Evolutionary conservation across 1,140 invertebrate species (phyloP), one percentile per base, ranked within the genome.

Genomic region (Nomia melanderi): DNA sequence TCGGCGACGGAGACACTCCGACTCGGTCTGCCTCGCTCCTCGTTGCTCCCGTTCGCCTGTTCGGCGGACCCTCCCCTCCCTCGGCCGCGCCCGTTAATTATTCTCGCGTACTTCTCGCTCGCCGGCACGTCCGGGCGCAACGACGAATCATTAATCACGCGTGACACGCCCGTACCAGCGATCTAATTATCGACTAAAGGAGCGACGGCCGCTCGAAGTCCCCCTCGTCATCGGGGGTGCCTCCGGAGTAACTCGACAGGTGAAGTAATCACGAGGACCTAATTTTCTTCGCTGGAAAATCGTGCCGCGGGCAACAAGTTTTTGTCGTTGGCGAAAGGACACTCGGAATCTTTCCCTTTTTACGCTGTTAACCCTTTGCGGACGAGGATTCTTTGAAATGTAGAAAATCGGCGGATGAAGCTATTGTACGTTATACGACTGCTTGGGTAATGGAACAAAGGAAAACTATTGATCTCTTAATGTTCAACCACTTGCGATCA

Each of bases 121-220:
- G 59, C 29, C 60, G 54, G n/a, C 56, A 50, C 27, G 39, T 65
- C 56, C 36, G 11, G 29, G 33, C 27, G n/a, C 65, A 39, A 59
- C 69, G 64, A 77, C 53, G 64, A 73, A 71, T 64, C 75, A 83
- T 83, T 79, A 78, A 83, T 83, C 81, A 83, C 53, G 63, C 47
- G 41, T 44, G 75, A 65, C 63, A 62, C 75, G 50, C 33, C 59
- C 36, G 69, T 73, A 64, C 39, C 53, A 25, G 39, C 79, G 80
- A 78, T 83, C 80, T 83, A 83, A 83, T 83, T 82, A 83, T 74
- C 76, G 29, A 6, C 17, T 9, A 25, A 73, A 57, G 39, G 59
- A 74, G 47, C 65, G 44, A 31, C 47, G 47, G 20, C 3, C 14
- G 41, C 41, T 74, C 29, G 57, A 29, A 36, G 20, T 50, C 47